Base-by-base conservation (phyloP, 2,888 invertebrate species). In the Branchellion lobata region DNA sequence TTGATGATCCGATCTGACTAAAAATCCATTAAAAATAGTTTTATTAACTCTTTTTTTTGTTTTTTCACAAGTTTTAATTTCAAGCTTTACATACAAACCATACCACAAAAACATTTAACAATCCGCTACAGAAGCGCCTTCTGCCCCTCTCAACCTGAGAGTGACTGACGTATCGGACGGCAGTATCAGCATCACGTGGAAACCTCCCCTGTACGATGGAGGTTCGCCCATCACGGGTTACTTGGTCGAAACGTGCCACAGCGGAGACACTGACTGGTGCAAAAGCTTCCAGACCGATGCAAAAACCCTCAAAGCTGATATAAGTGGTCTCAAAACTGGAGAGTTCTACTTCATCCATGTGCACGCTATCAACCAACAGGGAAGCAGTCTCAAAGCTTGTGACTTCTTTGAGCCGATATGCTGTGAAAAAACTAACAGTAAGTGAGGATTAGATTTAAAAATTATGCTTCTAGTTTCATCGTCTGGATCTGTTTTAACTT, bases 281-380 rank as follows among this genome's bases (percentile, higher is more conserved):
- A 76, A 65, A 75, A 68, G 78, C 24, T 65, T 81, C 36, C 79
- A 57, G 24, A 80, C 82, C 31, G 79, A 78, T 61, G 69, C 76
- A 18, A 74, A 72, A 36, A 84, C 84, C 57, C 84, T 84, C 51
- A 83, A 84, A 73, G 92, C 92, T 86, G 91, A 91, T 82, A 90
- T 94, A 78, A 92, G 93, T 85, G 91, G 92, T 85, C 89, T 96
- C 80, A 91, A 92, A 83, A 92, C 93, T 86, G 92, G 93, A 85
- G 74, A 96, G 69, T 86, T 86, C 69, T 87, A 87, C 82, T 87
- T 86, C 82, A 83, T 85, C 81, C 83, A 86, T 40, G 85, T 87
- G 34, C 83, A 84, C 61, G 87, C 87, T 53, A 85, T 86, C 78
- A 87, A 87, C 81, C 79, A 84, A 21, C 85, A 85, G 11, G 86